These are phyloP conservation scores for Chouioia cunea DNA, from an alignment of 2,888 invertebrate genomes.

Conservation along the genomic window DNA sequence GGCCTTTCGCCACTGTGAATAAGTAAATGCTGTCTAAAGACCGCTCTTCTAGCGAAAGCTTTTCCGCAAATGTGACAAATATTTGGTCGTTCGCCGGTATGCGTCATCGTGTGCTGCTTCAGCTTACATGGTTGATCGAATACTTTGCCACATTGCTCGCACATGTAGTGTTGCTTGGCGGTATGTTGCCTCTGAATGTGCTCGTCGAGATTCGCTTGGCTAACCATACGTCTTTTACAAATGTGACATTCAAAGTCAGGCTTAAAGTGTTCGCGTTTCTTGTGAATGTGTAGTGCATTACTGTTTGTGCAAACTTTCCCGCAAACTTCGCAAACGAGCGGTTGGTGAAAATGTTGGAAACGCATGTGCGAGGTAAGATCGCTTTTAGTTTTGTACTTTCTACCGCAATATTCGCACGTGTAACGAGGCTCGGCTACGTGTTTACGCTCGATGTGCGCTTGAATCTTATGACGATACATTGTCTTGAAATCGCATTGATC, in stretches of 20 bases:
- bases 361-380: constrained; percentile 65
- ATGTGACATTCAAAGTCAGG: constrained; percentile 65
- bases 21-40: constrained; percentile 63
- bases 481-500: constrained; percentile 33
- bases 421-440: constrained; percentile 51
- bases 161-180: constrained; percentile 62
- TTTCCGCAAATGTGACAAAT: constrained; percentile 63
- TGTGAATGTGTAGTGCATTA: constrained; percentile 65
- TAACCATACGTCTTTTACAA: constrained; percentile 65
- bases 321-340: constrained; percentile 64
- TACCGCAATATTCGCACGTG: constrained; percentile 53
- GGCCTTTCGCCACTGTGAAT: constrained; percentile 66
- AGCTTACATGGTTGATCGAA: constrained; percentile 65
- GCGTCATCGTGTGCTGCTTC: constrained; percentile 64
- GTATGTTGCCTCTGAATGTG: constrained; percentile 65
- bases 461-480: constrained; percentile 37
- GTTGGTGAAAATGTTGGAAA: constrained; percentile 65
- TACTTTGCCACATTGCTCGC: constrained; percentile 65
- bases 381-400: constrained; percentile 65
- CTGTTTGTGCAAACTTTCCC: constrained; percentile 62
- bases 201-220: constrained; percentile 64
- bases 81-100: constrained; percentile 64
- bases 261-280: constrained; percentile 66
- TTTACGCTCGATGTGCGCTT: constrained; percentile 52
- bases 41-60: constrained; percentile 64